Percentiles rank a stretch among this genome's conserved stretches.
Evolutionary conservation across 2,888 invertebrate species (phyloP).

Genomic region (Callimorpha dominula): DNA sequence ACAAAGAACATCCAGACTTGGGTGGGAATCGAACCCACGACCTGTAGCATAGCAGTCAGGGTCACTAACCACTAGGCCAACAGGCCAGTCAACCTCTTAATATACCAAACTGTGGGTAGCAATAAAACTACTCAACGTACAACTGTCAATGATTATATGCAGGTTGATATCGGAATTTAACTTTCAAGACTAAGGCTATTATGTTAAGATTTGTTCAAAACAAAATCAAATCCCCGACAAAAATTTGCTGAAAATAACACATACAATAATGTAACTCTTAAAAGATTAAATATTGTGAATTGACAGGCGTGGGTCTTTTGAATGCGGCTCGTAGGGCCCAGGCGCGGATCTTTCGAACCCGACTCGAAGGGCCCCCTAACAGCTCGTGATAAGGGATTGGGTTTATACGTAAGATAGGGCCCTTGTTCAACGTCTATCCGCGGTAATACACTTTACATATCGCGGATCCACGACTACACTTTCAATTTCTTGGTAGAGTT

Average conservation of each 20-base stretch:
- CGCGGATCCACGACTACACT: constrained; percentile 24
- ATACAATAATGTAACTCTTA: constrained; percentile 9
- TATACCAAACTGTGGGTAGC: no score
- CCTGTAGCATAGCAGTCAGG: no score
- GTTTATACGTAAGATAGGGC: not conserved
- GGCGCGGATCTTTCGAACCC: not conserved
- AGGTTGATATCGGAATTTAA: not conserved
- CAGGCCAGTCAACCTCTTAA: no score
- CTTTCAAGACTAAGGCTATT: not conserved
- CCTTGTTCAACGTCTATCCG: not conserved
- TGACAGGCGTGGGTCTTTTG: constrained; percentile 13
- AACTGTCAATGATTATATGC: no score
- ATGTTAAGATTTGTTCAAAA: not conserved
- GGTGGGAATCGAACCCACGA: no score
- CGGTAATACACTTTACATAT: constrained; percentile 23
- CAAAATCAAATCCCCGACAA: not conserved
- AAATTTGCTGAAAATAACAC: not conserved
- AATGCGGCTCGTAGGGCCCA: not conserved
- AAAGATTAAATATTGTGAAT: constrained; percentile 36
- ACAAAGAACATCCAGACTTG: no score
- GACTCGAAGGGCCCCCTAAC: not conserved
- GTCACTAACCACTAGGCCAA: no score
- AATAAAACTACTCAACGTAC: no score
- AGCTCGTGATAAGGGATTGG: constrained; percentile 29
- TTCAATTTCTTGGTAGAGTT: not conserved